Percentiles rank a stretch among this genome's conserved stretches.
Evolutionary conservation across 2,797 vertebrate genomes (phyloP).

Genomic region (Tauraco hartlaubi): DNA sequence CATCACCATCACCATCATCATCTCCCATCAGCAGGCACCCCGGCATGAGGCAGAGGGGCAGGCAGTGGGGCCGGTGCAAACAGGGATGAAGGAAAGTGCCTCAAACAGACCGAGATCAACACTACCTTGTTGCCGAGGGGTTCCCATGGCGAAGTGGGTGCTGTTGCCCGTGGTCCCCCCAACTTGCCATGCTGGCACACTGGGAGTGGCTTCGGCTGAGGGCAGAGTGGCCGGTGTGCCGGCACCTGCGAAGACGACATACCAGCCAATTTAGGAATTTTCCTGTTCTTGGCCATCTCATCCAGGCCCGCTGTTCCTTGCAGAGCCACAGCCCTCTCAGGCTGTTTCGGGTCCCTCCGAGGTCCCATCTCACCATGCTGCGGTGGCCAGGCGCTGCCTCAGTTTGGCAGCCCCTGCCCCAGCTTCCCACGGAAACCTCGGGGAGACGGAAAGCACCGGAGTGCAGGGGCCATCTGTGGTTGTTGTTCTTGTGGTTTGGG

Average conservation of each 20-base stretch:
- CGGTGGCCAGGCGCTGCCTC: accelerated
- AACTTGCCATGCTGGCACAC: accelerated
- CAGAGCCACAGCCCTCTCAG: not conserved
- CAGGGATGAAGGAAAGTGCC: not conserved
- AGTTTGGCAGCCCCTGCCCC: accelerated
- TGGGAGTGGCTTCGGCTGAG: no score
- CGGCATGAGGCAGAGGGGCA: not conserved
- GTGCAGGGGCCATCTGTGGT: not conserved
- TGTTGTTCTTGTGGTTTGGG: accelerated
- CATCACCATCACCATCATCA: not conserved
- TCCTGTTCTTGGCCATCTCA: not conserved
- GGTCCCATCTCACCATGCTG: not conserved
- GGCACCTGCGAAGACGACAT: accelerated
- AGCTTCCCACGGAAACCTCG: not conserved
- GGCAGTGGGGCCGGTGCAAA: accelerated
- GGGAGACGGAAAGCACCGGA: not conserved
- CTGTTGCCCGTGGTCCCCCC: accelerated
- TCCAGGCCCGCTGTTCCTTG: accelerated
- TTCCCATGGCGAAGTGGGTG: not conserved
- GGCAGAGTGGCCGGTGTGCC: not conserved
- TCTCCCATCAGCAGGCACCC: accelerated
- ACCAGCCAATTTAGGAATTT: not conserved
- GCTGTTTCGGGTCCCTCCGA: not conserved
- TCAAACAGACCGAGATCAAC: not conserved
- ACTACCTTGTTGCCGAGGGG: not conserved